phyloP scores from a whole-genome alignment of 2,888 invertebrate genomes.

The Selenia dentaria region DNA sequence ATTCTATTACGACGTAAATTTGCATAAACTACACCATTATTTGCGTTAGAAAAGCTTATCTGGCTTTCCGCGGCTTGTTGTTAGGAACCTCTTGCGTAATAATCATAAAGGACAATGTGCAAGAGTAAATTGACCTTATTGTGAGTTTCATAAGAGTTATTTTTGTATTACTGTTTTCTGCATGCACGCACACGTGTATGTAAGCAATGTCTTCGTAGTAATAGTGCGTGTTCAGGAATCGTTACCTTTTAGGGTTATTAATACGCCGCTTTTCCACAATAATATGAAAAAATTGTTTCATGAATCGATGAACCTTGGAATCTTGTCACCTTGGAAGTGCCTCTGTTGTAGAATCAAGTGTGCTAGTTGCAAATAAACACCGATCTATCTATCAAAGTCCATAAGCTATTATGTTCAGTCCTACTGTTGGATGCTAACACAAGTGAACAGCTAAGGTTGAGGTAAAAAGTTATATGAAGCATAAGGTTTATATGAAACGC shows the following conservation, averaged over 20 bases:
- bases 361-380: not conserved
- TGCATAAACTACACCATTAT: not conserved
- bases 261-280: constrained; percentile 15
- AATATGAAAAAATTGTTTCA: constrained; percentile 23
- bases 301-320: constrained; percentile 32
- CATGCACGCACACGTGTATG: constrained; percentile 4
- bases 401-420: too few species aligned
- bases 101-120: constrained; percentile 2
- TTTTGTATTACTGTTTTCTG: not conserved
- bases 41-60: constrained; percentile 3
- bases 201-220: not conserved
- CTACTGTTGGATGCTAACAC: too few species aligned
- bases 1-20: not conserved
- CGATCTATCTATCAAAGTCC: too few species aligned
- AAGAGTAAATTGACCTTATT: not conserved
- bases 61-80: not conserved
- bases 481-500: too few species aligned
- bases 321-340: constrained; percentile 32
- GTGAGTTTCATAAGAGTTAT: not conserved
- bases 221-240: constrained; percentile 25
- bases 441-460: too few species aligned
- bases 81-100: constrained; percentile 3
- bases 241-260: constrained; percentile 29
- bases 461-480: too few species aligned
- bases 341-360: constrained; percentile 22